phyloP scores from a whole-genome alignment of 2,888 invertebrate species.

The Dromius quadrimaculatus region DNA sequence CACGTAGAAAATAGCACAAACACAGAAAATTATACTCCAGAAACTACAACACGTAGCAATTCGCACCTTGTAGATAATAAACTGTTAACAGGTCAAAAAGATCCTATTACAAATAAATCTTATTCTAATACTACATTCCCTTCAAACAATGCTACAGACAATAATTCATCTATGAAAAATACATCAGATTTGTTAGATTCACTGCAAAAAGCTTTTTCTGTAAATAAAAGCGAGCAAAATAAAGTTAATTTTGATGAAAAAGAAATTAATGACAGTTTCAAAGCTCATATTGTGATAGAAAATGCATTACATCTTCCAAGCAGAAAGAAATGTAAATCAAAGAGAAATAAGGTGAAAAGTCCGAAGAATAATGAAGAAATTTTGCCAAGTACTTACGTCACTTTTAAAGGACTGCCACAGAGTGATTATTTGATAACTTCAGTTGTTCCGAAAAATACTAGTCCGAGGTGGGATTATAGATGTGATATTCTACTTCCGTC shows the following conservation, averaged over 20 bases:
- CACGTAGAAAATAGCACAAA: conserved; percentile 61
- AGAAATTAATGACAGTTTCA: conserved; percentile 60
- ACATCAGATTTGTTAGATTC: conserved; percentile 64
- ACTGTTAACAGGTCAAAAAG: conserved; percentile 27
- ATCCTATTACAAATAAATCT: conserved; percentile 2
- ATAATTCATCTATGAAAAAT: conserved; percentile 56
- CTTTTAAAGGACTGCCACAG: conserved; percentile 68
- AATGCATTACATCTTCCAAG: conserved; percentile 71
- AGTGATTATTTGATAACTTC: conserved; percentile 66
- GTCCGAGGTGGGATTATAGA: conserved; percentile 71
- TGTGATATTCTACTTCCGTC: conserved; percentile 67
- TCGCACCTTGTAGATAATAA: not conserved
- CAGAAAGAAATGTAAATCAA: conserved; percentile 62
- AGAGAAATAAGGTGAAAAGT: conserved; percentile 60
- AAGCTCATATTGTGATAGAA: conserved; percentile 70
- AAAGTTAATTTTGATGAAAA: conserved; percentile 24
- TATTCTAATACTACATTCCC: conserved; percentile 25
- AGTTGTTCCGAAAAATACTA: conserved; percentile 68
- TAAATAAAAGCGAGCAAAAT: conserved; percentile 36
- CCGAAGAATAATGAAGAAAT: conserved; percentile 64
- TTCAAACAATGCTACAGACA: conserved; percentile 3
- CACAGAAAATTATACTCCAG: conserved; percentile 56
- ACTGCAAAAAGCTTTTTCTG: conserved; percentile 62
- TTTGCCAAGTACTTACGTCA: conserved; percentile 73
- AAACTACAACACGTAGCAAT: not conserved